Evolutionary conservation across 2,113 vertebrate species (phyloP).

Genomic region (Nyctibius bracteatus): DNA sequence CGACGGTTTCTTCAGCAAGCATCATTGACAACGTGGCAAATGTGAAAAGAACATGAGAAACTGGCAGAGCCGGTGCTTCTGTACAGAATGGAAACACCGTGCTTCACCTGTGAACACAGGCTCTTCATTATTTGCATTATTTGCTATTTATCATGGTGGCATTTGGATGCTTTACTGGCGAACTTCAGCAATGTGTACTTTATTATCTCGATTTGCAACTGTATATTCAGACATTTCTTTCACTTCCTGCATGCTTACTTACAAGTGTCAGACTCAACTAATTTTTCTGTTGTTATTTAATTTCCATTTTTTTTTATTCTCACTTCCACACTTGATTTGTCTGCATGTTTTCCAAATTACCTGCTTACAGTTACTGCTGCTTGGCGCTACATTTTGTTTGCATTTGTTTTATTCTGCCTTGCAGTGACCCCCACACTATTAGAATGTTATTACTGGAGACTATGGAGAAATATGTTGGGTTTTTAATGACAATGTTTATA

Average conservation of each 20-base stretch:
- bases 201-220: not conserved
- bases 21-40: fast-evolving
- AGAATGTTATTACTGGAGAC: not conserved
- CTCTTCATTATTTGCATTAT: not conserved
- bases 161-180: not conserved
- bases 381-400: not conserved
- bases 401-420: not conserved
- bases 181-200: not conserved
- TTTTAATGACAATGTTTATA: not conserved
- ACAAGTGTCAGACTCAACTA: not conserved
- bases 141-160: not conserved
- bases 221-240: not conserved
- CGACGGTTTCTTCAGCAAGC: not conserved
- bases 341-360: not conserved
- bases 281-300: not conserved
- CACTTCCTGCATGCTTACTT: not conserved
- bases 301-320: not conserved
- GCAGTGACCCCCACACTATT: not conserved
- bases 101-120: not conserved
- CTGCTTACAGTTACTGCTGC: not conserved
- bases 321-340: not conserved
- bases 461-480: not conserved
- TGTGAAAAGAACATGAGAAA: not conserved
- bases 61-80: not conserved
- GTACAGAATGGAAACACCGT: not conserved